A percentile compares a stretch with the other conserved stretches of the same genome.
phyloP scores from a whole-genome alignment of 1,140 invertebrate species.

The Drosophila sulfurigaster region DNA sequence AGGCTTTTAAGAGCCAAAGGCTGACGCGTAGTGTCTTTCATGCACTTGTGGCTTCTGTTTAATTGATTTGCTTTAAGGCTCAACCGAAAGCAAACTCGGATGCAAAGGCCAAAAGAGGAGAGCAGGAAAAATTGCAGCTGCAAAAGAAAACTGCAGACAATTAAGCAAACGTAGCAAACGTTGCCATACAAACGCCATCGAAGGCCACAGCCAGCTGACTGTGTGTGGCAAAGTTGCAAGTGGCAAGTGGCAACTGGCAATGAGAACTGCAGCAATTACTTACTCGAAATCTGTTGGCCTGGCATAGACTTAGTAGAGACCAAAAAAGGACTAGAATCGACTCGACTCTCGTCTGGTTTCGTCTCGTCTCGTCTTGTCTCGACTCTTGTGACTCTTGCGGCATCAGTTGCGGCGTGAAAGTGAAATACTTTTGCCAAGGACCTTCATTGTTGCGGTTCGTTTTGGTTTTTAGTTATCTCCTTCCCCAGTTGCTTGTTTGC shows the following conservation, averaged over 20 bases:
- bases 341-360: background rate
- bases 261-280: conserved; percentile 78
- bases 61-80: conserved; percentile 74
- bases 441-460: conserved; percentile 73
- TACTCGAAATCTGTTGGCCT: conserved; percentile 71
- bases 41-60: conserved; percentile 56
- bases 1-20: background rate
- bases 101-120: conserved; percentile 9
- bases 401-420: conserved; percentile 73
- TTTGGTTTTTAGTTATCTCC: background rate
- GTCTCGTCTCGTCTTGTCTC: conserved; percentile 28
- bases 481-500: conserved; percentile 49
- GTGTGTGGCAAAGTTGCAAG: conserved; percentile 9
- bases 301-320: conserved; percentile 37
- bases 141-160: conserved; percentile 78
- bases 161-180: conserved; percentile 54
- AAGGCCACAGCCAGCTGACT: background rate
- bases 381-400: conserved; percentile 58
- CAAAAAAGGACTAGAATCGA: conserved; percentile 32
- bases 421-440: conserved; percentile 79
- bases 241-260: conserved; percentile 23
- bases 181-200: background rate
- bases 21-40: conserved; percentile 39
- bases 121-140: conserved; percentile 27
- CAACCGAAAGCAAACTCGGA: conserved; percentile 26